Percentiles rank a stretch among this genome's conserved stretches.
Conservation (phyloP, 2,113 vertebrate species). For the Crotalus helleri region DNA sequence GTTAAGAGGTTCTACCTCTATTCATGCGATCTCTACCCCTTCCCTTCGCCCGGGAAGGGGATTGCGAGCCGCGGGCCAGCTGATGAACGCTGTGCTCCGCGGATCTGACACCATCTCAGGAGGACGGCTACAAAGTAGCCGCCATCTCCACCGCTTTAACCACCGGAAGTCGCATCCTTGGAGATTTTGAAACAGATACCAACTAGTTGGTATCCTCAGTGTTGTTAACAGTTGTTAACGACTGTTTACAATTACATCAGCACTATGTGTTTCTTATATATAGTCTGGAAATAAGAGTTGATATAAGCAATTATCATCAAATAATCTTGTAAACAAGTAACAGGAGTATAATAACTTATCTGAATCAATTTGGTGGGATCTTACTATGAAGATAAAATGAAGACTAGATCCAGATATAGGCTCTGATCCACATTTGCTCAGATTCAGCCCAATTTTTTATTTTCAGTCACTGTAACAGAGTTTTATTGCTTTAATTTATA, state of each 20-base stretch:
- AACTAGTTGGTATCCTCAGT: background rate
- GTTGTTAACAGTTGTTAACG: background rate
- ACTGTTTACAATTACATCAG: background rate
- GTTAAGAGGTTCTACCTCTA: no score
- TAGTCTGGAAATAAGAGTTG: background rate
- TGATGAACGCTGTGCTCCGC: no score
- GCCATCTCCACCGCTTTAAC: no score
- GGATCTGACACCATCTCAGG: no score
- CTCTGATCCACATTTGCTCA: background rate
- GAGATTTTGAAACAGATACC: background rate
- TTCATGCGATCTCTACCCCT: no score
- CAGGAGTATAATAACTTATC: background rate
- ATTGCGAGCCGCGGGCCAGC: no score
- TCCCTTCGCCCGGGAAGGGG: no score
- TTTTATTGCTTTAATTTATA: background rate
- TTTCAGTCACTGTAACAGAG: background rate
- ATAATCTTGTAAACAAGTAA: background rate
- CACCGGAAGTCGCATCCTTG: no score
- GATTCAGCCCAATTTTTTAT: background rate
- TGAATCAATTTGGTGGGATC: background rate
- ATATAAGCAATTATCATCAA: background rate
- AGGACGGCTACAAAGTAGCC: no score
- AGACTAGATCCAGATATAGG: background rate
- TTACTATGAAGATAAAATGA: background rate
- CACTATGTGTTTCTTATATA: background rate